Percentiles rank a stretch among this genome's conserved stretches.
Conservation (phyloP, 2,888 invertebrate genomes). For the Bugulina stolonifera region DNA sequence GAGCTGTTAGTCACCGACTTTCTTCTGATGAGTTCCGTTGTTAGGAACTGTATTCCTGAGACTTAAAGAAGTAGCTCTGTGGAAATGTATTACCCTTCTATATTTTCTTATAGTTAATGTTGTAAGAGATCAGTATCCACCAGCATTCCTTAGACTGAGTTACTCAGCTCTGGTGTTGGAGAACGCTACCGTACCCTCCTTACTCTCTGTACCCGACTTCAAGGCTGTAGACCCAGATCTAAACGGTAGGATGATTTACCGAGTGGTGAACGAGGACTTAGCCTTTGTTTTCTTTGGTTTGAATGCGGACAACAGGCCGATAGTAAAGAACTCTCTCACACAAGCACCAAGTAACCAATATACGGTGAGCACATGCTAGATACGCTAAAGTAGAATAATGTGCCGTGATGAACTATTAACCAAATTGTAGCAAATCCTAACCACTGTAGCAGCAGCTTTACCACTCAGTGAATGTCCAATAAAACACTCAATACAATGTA, state of each 20-base stretch:
- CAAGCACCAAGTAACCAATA: neutral
- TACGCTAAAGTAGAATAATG: neutral
- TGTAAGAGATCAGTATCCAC: neutral
- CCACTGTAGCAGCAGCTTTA: too few relatives aligned
- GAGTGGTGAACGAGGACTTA: neutral
- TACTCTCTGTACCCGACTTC: neutral
- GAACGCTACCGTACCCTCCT: neutral
- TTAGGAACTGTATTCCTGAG: too few relatives aligned
- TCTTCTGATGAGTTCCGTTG: too few relatives aligned
- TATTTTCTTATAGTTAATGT: neutral
- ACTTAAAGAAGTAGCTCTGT: too few relatives aligned
- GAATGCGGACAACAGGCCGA: conserved; percentile 6
- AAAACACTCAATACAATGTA: too few relatives aligned
- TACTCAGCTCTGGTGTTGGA: conserved; percentile 7
- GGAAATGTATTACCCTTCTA: neutral
- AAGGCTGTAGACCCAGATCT: neutral
- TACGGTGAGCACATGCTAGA: neutral
- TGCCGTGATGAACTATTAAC: too few relatives aligned
- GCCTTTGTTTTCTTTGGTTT: conserved; percentile 4
- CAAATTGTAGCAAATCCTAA: too few relatives aligned
- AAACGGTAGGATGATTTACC: neutral
- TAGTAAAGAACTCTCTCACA: neutral
- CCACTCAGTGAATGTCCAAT: too few relatives aligned
- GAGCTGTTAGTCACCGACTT: too few relatives aligned
- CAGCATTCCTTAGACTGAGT: neutral